These are phyloP conservation scores for Phalacrocorax carbo DNA, from an alignment of 2,113 vertebrate genomes.

Conservation along the genomic window DNA sequence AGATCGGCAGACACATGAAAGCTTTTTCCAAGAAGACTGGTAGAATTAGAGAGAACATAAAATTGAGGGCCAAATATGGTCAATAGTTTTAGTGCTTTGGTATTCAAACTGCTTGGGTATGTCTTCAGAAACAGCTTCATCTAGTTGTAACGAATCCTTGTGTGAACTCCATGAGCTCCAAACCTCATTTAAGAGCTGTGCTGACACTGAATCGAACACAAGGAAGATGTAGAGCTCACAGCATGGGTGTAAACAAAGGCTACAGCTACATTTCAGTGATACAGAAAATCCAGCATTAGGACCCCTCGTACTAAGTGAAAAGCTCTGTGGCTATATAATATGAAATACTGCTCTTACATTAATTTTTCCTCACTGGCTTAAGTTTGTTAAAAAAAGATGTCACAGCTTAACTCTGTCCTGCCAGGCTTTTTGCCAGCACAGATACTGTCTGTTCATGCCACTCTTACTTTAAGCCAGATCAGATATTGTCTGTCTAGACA, in stretches of 20 bases:
- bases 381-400: not conserved
- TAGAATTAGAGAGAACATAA: not conserved
- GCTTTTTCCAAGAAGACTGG: not conserved
- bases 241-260: not conserved
- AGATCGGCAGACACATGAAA: not conserved
- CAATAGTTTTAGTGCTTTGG: not conserved
- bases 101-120: not conserved
- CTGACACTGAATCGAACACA: not conserved
- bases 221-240: not conserved
- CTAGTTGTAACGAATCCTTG: not conserved
- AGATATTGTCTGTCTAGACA: constrained; percentile 66
- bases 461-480: constrained; percentile 59
- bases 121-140: not conserved
- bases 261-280: not conserved
- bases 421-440: constrained; percentile 16
- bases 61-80: not conserved
- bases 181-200: not conserved
- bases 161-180: not conserved
- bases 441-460: constrained; percentile 60
- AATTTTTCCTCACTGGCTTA: not conserved
- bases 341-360: not conserved
- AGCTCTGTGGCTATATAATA: not conserved
- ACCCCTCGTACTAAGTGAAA: not conserved
- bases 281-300: not conserved
- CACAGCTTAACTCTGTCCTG: constrained; percentile 21